Percentiles rank a stretch among this genome's conserved stretches.
These are phyloP conservation scores for Drosophila neocordata DNA, from an alignment of 1,140 invertebrate species.

Conservation along the genomic window DNA sequence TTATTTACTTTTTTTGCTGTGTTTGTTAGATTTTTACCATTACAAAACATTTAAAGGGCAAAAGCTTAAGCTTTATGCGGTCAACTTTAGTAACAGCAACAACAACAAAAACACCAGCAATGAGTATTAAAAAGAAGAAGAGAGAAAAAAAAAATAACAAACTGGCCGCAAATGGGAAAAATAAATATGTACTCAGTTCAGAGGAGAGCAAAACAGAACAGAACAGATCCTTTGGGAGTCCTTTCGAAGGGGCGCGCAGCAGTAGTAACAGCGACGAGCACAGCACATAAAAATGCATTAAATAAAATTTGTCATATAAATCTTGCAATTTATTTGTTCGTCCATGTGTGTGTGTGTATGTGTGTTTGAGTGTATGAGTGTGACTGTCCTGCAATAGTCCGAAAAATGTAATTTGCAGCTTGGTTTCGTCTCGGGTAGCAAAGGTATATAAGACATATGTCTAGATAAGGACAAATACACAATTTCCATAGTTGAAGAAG, in stretches of 20 bases:
- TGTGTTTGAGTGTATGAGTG: constrained; percentile 28
- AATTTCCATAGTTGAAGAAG: neutral
- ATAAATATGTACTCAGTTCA: constrained; percentile 48
- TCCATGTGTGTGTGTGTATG: constrained; percentile 18
- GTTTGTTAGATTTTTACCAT: constrained; percentile 43
- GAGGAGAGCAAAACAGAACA: neutral
- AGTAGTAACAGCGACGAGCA: neutral
- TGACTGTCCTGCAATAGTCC: constrained; percentile 47
- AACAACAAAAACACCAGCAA: neutral
- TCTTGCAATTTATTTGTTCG: constrained; percentile 78
- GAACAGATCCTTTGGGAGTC: constrained; percentile 34
- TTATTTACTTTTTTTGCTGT: constrained; percentile 26
- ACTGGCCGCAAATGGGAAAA: constrained; percentile 51
- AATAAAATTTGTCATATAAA: constrained; percentile 82
- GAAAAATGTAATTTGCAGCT: constrained; percentile 78
- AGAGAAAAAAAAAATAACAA: constrained; percentile 15
- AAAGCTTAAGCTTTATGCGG: constrained; percentile 57
- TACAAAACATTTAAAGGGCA: constrained; percentile 58
- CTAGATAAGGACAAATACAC: neutral
- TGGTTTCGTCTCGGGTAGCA: constrained; percentile 20
- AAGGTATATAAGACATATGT: constrained; percentile 4
- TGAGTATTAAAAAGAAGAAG: constrained; percentile 1
- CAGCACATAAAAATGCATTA: constrained; percentile 77
- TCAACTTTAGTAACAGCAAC: constrained; percentile 27
- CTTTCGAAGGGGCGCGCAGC: constrained; percentile 13